Conservation (phyloP, 2,797 vertebrate genomes). For the Lagocephalus sceleratus region DNA sequence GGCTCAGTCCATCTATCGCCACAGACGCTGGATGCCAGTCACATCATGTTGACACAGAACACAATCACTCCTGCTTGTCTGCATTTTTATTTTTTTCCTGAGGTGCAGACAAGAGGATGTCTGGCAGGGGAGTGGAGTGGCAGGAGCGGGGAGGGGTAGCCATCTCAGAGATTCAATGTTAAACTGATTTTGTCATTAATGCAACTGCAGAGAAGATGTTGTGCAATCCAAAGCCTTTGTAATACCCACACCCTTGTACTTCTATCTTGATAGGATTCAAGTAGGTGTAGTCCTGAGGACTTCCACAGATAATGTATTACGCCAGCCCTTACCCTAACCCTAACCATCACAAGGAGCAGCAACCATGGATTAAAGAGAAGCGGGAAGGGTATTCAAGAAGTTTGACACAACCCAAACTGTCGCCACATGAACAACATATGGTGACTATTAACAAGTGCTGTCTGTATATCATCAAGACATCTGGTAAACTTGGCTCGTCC, state of each 20-base stretch:
- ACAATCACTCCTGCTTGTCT: slow-evolving; percentile 71
- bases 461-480: neutral
- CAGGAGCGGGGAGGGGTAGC: too few species aligned
- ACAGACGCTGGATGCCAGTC: slow-evolving; percentile 72
- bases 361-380: slow-evolving; percentile 36
- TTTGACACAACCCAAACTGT: slow-evolving; percentile 16
- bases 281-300: slow-evolving; percentile 43
- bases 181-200: slow-evolving; percentile 72
- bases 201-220: slow-evolving; percentile 45
- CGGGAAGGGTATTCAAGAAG: slow-evolving; percentile 14
- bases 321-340: too few species aligned
- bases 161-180: slow-evolving; percentile 66
- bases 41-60: slow-evolving; percentile 77
- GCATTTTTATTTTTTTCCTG: slow-evolving; percentile 41
- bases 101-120: slow-evolving; percentile 57
- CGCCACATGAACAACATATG: neutral
- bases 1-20: slow-evolving; percentile 65
- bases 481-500: neutral
- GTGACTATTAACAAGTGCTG: neutral
- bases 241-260: too few species aligned
- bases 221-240: slow-evolving; percentile 61
- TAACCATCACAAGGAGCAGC: too few species aligned
- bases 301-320: too few species aligned
- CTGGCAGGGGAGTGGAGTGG: slow-evolving; percentile 58
- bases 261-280: too few species aligned